Evolutionary conservation across 2,888 invertebrate species (phyloP), one percentile per base, ranked within the genome.

Genomic region (Lepas anatifera): DNA sequence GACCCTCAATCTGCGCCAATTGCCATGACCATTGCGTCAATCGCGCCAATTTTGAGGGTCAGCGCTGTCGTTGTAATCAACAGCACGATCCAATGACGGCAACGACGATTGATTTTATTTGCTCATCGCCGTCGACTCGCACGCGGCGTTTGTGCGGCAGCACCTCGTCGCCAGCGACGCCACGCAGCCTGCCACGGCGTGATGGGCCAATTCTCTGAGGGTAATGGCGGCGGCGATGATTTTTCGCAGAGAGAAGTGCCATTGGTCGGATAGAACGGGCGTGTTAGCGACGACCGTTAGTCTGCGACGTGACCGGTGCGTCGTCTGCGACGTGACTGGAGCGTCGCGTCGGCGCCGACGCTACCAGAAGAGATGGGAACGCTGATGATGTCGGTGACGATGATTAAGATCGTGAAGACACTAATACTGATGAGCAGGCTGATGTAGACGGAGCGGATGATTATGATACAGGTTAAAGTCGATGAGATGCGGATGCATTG

Each of bases 41-140:
- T 29, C 52, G 52, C n/a, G 52, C 52, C 52, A 52, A 52, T 52
- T 52, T 52, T 52, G 52, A 13, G 52, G 52, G 52, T 52, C 52
- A 29, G 52, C 29, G 52, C 52, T n/a, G n/a, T n/a, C 52, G 25
- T 52, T 22, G 29, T 29, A 27, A 29, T 52, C 52, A 52, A 29
- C 52, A 16, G 41, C 41, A 16, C 41, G 41, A 16, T 16, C 41
- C 41, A 1, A 16, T 16, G 41, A 10, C 41, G 41, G 16, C 41
- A 10, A 2, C 29, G 52, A 13, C 52, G 4, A 52, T 27, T 52
- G 52, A 52, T 52, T 25, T 13, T 25, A 25, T 16, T 7, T 29
- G 29, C 3, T 8, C 52, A 22, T 10, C 29, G 50, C 13, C 52
- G 52, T 29, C 27, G 52, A 29, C 29, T 16, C n/a, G n/a, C n/a